Conservation (phyloP, 2,113 vertebrate species). For the Ammodytes dubius region DNA sequence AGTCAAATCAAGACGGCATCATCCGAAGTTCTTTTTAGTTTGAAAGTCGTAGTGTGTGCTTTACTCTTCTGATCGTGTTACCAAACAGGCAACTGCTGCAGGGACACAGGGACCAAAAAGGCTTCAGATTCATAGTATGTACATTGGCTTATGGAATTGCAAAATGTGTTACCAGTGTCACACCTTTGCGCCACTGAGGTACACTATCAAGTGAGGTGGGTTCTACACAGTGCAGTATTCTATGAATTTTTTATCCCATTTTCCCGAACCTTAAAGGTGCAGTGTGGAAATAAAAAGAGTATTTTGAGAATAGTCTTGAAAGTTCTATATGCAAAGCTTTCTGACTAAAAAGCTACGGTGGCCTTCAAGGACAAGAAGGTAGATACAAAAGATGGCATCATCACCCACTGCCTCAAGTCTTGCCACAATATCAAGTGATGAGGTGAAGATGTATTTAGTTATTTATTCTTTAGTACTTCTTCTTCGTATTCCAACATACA, state of each 20-base stretch:
- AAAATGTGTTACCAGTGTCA: neutral
- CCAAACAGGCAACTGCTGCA: neutral
- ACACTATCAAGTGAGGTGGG: neutral
- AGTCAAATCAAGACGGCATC: conserved; percentile 11
- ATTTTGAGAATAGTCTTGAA: no score
- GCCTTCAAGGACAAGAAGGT: no score
- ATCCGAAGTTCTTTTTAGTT: neutral
- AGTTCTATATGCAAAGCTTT: no score
- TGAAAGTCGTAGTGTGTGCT: neutral
- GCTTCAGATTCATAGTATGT: neutral
- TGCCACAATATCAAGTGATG: no score
- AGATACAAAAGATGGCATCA: no score
- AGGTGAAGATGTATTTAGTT: no score
- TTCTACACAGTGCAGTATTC: neutral
- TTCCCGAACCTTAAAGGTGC: no score
- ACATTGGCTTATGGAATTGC: neutral
- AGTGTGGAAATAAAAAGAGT: no score
- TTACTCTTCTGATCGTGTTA: neutral
- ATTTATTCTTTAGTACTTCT: no score
- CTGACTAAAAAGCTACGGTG: no score
- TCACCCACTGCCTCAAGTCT: no score
- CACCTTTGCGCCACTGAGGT: neutral
- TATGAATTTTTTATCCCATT: neutral
- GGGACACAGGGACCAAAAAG: neutral
- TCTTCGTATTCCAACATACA: no score